Percentiles rank a stretch among this genome's conserved stretches.
phyloP scores from a whole-genome alignment of 2,888 invertebrate species.

The Epinotia nisella region DNA sequence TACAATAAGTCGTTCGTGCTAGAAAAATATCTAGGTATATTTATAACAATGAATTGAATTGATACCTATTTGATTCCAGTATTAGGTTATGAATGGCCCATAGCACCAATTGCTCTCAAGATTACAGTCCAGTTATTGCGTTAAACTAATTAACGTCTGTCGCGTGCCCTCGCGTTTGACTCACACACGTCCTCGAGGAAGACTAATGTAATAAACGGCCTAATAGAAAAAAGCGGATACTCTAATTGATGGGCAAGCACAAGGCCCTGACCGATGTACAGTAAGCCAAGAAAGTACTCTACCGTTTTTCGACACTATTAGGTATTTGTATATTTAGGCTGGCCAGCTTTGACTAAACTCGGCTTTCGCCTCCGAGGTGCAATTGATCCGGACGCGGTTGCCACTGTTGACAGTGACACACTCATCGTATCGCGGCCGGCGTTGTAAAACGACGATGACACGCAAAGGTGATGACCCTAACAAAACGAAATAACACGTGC shows the following conservation, averaged over 20 bases:
- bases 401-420: too few relatives aligned
- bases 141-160: slow-evolving; percentile 61
- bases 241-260: slow-evolving; percentile 77
- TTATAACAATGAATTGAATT: background rate
- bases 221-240: slow-evolving; percentile 80
- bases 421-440: too few relatives aligned
- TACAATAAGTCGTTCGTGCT: too few relatives aligned
- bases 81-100: slow-evolving; percentile 7
- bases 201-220: slow-evolving; percentile 76
- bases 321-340: too few relatives aligned
- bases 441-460: too few relatives aligned
- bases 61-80: background rate
- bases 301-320: too few relatives aligned
- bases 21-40: too few relatives aligned
- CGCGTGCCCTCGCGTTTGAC: slow-evolving; percentile 72
- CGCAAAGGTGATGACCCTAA: too few relatives aligned
- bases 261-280: slow-evolving; percentile 70
- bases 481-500: too few relatives aligned
- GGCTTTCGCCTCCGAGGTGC: too few relatives aligned
- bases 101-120: slow-evolving; percentile 45
- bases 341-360: too few relatives aligned
- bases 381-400: too few relatives aligned
- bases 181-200: slow-evolving; percentile 67
- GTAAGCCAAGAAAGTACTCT: slow-evolving; percentile 43
- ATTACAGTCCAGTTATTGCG: slow-evolving; percentile 54